Evolutionary conservation across 2,113 vertebrate genomes (phyloP), one percentile per base, ranked within the genome.

Genomic region (Brachyistius frenatus): DNA sequence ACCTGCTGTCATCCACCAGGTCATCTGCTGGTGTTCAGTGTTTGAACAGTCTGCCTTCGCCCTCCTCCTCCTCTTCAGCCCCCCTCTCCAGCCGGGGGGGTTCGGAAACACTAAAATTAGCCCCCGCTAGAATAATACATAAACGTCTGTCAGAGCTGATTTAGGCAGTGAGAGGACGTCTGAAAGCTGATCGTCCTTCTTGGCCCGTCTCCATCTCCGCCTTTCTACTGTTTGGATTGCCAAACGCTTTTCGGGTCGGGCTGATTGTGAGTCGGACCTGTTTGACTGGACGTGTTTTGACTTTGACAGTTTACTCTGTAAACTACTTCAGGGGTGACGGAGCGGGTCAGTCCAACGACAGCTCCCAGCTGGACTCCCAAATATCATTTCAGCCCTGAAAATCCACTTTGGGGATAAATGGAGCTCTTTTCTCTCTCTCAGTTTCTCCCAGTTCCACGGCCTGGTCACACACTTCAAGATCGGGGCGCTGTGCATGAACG

Each of bases 381-480:
- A 67, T 23, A 65, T 53, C 57, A 49, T 55, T 68, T 82, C 15
- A 35, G 54, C 71, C 72, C 55, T 61, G 15, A 73, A 80, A 76
- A 69, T 66, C 58, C 36, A 62, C 68, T 78, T 71, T 68, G 16
- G 23, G 64, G 35, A 75, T 85, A 79, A 83, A 71, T 73, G 41
- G 37, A 32, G 2, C 54, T 76, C 4, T 73, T 62, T 83, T 87
- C 7, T 87, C 71, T 94, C 78, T 46, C 67, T 37, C 54, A 99
- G 97, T 80, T 98, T 98, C 95, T 96, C 96, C 83, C 96, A 97
- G 56, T 99, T 99, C 91, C 97, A 97, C 58, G 95, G 96, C 63
- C 94, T 97, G 74, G 97, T 98, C 84, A 96, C 97, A 32, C 96
- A 97, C 76, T 98, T 97, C 81, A 98, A 97, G 94, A 97, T 98